Conservation (phyloP, 2,797 vertebrate genomes). For the Hippoglossus hippoglossus region DNA sequence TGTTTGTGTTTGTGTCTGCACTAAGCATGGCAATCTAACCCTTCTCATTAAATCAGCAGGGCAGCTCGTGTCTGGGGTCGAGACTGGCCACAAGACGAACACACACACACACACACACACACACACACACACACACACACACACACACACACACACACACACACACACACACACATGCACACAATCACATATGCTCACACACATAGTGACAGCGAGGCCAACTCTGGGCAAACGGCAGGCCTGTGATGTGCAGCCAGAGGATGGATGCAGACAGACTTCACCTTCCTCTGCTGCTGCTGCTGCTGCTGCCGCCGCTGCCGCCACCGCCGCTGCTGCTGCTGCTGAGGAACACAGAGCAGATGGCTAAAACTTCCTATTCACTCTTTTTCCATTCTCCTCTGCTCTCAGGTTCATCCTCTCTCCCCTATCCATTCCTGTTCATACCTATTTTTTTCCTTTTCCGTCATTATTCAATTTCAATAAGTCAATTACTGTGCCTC, state of each 20-base stretch:
- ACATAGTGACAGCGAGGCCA: conserved; percentile 65
- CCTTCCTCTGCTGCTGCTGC: conserved; percentile 88
- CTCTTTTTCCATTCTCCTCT: conserved; percentile 23
- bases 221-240: conserved; percentile 69
- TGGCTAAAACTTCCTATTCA: conserved; percentile 84
- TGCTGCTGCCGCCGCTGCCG: conserved; percentile 64
- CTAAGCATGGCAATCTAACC: conserved; percentile 65
- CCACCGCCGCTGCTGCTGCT: conserved; percentile 47
- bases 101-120: conserved; percentile 16
- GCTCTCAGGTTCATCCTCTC: conserved; percentile 10
- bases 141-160: too few species aligned
- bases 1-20: conserved; percentile 43
- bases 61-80: conserved; percentile 70
- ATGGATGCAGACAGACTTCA: conserved; percentile 86
- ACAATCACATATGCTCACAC: conserved; percentile 31
- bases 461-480: too few species aligned
- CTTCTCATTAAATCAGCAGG: conserved; percentile 82
- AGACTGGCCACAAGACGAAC: conserved; percentile 57
- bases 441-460: too few species aligned
- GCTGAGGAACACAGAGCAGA: conserved; percentile 89
- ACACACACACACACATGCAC: conserved; percentile 38
- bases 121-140: too few species aligned
- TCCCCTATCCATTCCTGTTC: neutral
- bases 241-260: conserved; percentile 85
- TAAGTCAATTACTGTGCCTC: too few species aligned